phyloP scores from a whole-genome alignment of 2,888 invertebrate genomes.

The Papilio gigon region DNA sequence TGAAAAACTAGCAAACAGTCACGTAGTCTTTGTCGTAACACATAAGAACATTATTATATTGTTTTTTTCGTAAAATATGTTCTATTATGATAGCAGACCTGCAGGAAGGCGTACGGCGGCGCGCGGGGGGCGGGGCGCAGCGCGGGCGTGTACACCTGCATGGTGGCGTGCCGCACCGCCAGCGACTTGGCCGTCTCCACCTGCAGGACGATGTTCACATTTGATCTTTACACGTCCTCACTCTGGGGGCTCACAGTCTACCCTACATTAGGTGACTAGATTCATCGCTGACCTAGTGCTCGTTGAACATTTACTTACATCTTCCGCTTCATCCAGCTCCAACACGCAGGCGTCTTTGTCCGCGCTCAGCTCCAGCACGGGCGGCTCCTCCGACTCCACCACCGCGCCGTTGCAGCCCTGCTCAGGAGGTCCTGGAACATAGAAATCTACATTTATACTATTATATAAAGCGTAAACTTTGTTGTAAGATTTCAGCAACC shows the following conservation, averaged over 20 bases:
- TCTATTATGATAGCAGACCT: constrained; percentile 52
- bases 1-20: neutral
- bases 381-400: constrained; percentile 60
- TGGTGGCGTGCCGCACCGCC: constrained; percentile 57
- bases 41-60: too few species aligned
- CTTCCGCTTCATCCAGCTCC: constrained; percentile 75
- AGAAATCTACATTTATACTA: too few species aligned
- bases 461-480: too few species aligned
- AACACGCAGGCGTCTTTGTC: constrained; percentile 75
- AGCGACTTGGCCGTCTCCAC: constrained; percentile 71
- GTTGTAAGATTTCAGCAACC: too few species aligned
- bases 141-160: constrained; percentile 59
- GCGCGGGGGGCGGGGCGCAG: constrained; percentile 52
- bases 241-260: too few species aligned
- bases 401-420: constrained; percentile 58
- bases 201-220: too few species aligned
- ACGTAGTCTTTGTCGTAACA: too few species aligned
- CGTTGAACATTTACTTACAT: constrained; percentile 69
- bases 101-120: constrained; percentile 69
- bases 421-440: constrained; percentile 53
- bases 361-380: constrained; percentile 87
- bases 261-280: too few species aligned
- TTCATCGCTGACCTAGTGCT: too few species aligned
- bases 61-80: too few species aligned
- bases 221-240: too few species aligned